Conservation (phyloP, 2,113 vertebrate species). For the Crotophaga sulcirostris region DNA sequence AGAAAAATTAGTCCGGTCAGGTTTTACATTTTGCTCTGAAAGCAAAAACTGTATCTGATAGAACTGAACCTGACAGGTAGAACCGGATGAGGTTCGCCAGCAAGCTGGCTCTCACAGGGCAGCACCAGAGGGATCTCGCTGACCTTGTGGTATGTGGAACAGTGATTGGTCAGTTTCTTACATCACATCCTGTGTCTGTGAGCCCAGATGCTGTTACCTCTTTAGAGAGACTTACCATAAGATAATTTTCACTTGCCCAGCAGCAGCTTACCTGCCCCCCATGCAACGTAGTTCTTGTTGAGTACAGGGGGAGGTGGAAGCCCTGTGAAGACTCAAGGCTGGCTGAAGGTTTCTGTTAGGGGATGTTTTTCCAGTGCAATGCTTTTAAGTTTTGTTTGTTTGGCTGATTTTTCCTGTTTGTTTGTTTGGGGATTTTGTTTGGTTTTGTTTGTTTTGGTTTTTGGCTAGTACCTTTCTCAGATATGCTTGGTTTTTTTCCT, state of each 20-base stretch:
- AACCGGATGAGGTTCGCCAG: neutral
- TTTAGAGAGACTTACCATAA: rapidly evolving
- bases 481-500: neutral
- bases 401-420: neutral
- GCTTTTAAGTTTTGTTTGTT: neutral
- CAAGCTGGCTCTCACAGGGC: rapidly evolving
- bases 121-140: neutral
- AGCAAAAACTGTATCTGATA: neutral
- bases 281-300: rapidly evolving
- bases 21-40: neutral
- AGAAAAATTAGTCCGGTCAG: neutral
- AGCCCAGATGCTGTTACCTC: neutral
- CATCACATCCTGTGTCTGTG: neutral
- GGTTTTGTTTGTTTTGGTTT: no score
- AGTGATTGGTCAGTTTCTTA: rapidly evolving
- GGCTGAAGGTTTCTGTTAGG: neutral
- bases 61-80: neutral
- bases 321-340: rapidly evolving
- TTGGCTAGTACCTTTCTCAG: neutral
- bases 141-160: rapidly evolving
- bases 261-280: neutral
- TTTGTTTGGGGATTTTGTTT: no score
- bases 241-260: neutral
- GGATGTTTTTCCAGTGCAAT: neutral
- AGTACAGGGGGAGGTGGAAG: rapidly evolving